These are phyloP conservation scores for Dolomedes plantarius DNA, from an alignment of 2,888 invertebrate species.

Conservation along the genomic window DNA sequence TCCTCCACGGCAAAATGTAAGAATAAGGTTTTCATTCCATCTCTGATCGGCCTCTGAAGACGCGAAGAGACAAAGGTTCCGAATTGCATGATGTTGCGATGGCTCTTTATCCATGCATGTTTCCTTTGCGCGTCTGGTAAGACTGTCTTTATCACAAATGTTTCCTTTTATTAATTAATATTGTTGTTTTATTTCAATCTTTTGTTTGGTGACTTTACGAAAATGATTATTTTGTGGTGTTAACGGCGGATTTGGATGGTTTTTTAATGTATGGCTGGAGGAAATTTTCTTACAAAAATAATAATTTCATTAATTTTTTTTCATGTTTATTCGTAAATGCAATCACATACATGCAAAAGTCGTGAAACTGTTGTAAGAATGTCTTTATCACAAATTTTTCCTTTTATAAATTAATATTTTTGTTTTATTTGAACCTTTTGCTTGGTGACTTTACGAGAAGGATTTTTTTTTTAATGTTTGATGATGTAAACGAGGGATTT, in stretches of 20 bases:
- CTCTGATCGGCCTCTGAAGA: conserved; percentile 30
- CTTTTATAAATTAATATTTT: background rate
- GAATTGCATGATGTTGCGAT: conserved; percentile 30
- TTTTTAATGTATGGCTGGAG: no score
- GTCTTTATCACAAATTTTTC: background rate
- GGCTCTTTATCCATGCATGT: conserved; percentile 32
- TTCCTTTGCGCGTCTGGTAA: conserved; percentile 42
- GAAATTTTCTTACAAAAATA: no score
- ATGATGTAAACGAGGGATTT: no score
- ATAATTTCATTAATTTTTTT: no score
- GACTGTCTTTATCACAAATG: background rate
- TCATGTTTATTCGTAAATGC: no score
- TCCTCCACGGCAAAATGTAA: conserved; percentile 46
- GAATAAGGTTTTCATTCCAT: conserved; percentile 41
- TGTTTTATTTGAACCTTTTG: background rate
- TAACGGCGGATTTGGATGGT: no score
- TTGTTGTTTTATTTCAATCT: background rate
- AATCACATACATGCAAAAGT: no score
- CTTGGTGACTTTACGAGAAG: background rate
- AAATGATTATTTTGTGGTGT: no score
- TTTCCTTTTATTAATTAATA: background rate
- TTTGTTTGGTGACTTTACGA: background rate
- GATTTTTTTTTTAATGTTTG: no score
- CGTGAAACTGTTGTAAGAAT: no score
- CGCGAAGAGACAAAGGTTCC: conserved; percentile 9